Base-by-base conservation (phyloP, 2,113 vertebrate genomes). In the Cricetomys ansorgei region DNA sequence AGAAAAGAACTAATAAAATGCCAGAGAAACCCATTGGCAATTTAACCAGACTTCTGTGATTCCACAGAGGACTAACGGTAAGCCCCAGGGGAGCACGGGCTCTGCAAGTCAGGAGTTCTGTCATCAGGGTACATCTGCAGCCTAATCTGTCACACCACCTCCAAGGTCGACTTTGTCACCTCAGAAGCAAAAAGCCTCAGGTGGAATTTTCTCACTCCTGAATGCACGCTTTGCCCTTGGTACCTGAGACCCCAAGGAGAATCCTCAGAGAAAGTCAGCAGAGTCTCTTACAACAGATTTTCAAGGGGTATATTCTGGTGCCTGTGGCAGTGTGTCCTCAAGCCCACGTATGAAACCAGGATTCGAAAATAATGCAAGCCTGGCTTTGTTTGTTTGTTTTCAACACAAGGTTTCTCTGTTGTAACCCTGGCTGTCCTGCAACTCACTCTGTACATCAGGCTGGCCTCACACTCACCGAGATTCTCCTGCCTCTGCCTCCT, bases 291-390 rank as follows among this genome's bases (percentile, higher is more conserved):
- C 10, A 29, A 15, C 65, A 48, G 8, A 13, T 50, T 15, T 48
- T 31, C 6, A 62, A 76, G 15, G 29, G 0, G 34, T 29, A 23
- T 7, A 5, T 27, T 57, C 40, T 7, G 0, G 8, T 21, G 21
- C 64, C 76, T 31, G 29, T 45, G 55, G 29, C 48, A n/a, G 0
- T 17, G 2, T 12, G 34, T 31, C 13, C 11, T 48, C 55, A 37
- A 86, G 45, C 43, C 37, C 37, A 69, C 21, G 29, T 11, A 0
- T 64, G 25, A 62, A 23, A 40, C 37, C 37, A 13, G 50, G 64
- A 1, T 79, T 48, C 50, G 48, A 45, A 55, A 76, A 65, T 40
- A 34, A 57, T 21, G 23, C 21, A 8, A 8, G 3, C 31, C n/a
- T n/a, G n/a, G n/a, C n/a, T n/a, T n/a, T n/a, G n/a, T n/a, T n/a